Percentiles rank a stretch among this genome's conserved stretches.
Evolutionary conservation across 1,140 invertebrate genomes (phyloP).

Genomic region (Listronotus bonariensis): DNA sequence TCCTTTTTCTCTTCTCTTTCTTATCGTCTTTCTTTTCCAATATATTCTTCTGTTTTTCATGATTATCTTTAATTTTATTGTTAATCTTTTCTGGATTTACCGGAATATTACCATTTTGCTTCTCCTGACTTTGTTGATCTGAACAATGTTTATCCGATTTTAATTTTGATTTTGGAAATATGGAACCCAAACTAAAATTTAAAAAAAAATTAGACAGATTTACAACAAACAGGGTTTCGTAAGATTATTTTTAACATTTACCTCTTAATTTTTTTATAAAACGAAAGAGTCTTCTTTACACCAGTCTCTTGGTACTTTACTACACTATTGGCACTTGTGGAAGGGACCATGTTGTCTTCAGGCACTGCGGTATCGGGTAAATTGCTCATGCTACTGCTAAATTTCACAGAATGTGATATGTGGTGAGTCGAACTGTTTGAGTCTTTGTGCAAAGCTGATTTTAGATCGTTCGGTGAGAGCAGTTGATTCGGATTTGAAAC

Average conservation of each 20-base stretch:
- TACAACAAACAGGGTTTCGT: neutral
- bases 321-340: slow-evolving; percentile 37
- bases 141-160: neutral
- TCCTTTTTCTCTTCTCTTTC: neutral
- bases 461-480: neutral
- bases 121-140: neutral
- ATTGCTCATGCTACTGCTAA: slow-evolving; percentile 34
- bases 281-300: slow-evolving; percentile 21
- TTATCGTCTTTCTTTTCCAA: neutral
- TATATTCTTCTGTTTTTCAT: too few relatives aligned
- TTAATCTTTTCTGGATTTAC: neutral
- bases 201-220: neutral
- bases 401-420: slow-evolving; percentile 32
- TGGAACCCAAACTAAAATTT: neutral
- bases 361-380: slow-evolving; percentile 21
- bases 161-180: slow-evolving; percentile 4
- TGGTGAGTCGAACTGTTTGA: neutral
- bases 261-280: slow-evolving; percentile 34
- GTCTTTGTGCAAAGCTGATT: slow-evolving; percentile 8
- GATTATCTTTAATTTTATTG: too few relatives aligned
- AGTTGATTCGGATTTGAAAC: neutral
- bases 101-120: too few relatives aligned
- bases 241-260: neutral
- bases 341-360: slow-evolving; percentile 35
- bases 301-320: slow-evolving; percentile 22